A percentile compares a stretch with the other conserved stretches of the same genome.
These are phyloP conservation scores for Calephelis perditalis DNA, from an alignment of 2,888 invertebrate genomes.

Conservation along the genomic window DNA sequence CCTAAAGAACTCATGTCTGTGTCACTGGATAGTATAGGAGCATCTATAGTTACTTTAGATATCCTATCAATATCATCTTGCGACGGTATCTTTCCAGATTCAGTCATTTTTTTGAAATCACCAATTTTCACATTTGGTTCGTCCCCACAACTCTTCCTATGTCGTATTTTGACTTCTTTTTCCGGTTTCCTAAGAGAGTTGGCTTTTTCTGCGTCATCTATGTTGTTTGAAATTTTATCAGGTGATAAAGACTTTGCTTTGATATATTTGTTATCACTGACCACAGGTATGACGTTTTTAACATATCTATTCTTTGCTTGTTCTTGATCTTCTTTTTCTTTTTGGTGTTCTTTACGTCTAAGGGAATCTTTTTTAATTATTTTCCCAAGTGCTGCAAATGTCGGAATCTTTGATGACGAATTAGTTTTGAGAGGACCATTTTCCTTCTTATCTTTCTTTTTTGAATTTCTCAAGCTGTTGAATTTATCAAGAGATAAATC, in stretches of 20 bases:
- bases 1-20: conserved; percentile 83
- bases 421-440: conserved; percentile 57
- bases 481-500: conserved; percentile 61
- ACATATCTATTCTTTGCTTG: conserved; percentile 58
- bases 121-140: conserved; percentile 49
- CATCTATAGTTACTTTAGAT: conserved; percentile 91
- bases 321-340: conserved; percentile 34
- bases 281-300: conserved; percentile 54
- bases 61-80: conserved; percentile 92
- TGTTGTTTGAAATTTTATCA: conserved; percentile 41
- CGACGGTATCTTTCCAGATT: conserved; percentile 80
- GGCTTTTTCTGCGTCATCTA: conserved; percentile 1
- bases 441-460: conserved; percentile 57
- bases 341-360: conserved; percentile 48
- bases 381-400: conserved; percentile 68
- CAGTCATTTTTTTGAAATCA: conserved; percentile 56
- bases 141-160: conserved; percentile 70
- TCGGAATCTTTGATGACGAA: conserved; percentile 70
- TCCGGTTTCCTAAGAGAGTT: conserved; percentile 17
- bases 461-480: conserved; percentile 64
- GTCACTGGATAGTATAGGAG: conserved; percentile 85
- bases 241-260: conserved; percentile 66
- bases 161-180: conserved; percentile 37
- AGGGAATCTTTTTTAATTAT: conserved; percentile 73
- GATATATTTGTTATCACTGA: conserved; percentile 60